Evolutionary conservation across 2,888 invertebrate species (phyloP).

Genomic region (Trachelus stipa): DNA sequence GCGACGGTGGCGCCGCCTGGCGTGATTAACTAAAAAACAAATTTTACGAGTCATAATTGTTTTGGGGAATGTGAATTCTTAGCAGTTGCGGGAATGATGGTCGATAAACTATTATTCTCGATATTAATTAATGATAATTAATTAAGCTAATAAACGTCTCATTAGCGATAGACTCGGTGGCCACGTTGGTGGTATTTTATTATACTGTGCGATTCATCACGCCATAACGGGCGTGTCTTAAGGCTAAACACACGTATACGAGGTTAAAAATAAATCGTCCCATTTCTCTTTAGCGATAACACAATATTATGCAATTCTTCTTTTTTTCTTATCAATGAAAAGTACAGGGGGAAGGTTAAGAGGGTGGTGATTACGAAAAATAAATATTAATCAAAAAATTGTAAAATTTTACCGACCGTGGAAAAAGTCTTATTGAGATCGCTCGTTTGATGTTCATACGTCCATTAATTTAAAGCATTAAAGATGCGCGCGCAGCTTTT

Average conservation of each 20-base stretch:
- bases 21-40: too few relatives aligned
- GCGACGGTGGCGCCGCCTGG: background rate
- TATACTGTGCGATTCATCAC: background rate
- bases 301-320: background rate
- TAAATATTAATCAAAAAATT: background rate
- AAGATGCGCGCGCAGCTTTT: background rate
- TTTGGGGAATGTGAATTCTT: background rate
- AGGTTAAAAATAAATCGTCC: background rate
- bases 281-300: background rate
- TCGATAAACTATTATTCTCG: constrained; percentile 29
- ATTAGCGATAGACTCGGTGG: constrained; percentile 20
- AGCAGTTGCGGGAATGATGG: constrained; percentile 21
- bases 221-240: background rate
- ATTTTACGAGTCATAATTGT: background rate
- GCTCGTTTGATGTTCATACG: background rate
- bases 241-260: background rate
- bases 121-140: constrained; percentile 49
- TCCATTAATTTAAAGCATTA: background rate
- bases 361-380: background rate
- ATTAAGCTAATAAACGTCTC: constrained; percentile 41
- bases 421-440: background rate
- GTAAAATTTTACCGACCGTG: background rate
- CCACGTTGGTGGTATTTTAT: constrained; percentile 28
- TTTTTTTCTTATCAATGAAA: background rate
- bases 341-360: background rate